A percentile compares a stretch with the other conserved stretches of the same genome.
Conservation (phyloP, 2,888 invertebrate species). For the Chrysolina oricalcia region DNA sequence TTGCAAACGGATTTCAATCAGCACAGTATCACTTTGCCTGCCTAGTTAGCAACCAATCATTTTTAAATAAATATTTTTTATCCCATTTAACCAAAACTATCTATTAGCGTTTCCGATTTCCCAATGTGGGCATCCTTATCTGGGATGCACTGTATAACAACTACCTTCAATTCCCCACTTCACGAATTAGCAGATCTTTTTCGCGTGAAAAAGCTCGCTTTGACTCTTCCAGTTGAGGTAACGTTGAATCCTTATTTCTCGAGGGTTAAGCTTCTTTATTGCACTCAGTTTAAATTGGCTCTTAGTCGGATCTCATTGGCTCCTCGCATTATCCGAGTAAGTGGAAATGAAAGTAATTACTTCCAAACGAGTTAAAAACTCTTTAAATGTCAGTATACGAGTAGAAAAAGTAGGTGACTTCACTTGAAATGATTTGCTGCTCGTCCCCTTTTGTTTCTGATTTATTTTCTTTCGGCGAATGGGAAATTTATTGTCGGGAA, state of each 20-base stretch:
- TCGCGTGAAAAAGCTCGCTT: background rate
- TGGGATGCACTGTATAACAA: too few relatives aligned
- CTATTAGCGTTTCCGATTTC: too few relatives aligned
- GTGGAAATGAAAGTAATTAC: background rate
- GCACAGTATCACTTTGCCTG: too few relatives aligned
- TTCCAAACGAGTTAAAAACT: background rate
- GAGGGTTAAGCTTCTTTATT: background rate
- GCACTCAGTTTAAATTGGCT: constrained; percentile 1
- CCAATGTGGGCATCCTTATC: too few relatives aligned
- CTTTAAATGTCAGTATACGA: background rate
- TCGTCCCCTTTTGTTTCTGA: background rate
- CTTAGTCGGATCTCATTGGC: background rate
- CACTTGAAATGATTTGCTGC: background rate
- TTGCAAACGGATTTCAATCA: too few relatives aligned
- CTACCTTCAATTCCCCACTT: too few relatives aligned
- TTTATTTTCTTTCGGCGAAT: background rate
- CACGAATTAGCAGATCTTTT: background rate
- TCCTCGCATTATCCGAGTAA: background rate
- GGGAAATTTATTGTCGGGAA: background rate
- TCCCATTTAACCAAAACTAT: too few relatives aligned
- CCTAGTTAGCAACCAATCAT: too few relatives aligned
- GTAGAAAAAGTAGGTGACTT: background rate
- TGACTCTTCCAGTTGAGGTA: background rate
- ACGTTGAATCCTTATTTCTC: background rate
- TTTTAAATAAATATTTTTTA: too few relatives aligned